A percentile compares a stretch with the other conserved stretches of the same genome.
phyloP scores from a whole-genome alignment of 2,113 vertebrate genomes.

The Microtus oregoni region DNA sequence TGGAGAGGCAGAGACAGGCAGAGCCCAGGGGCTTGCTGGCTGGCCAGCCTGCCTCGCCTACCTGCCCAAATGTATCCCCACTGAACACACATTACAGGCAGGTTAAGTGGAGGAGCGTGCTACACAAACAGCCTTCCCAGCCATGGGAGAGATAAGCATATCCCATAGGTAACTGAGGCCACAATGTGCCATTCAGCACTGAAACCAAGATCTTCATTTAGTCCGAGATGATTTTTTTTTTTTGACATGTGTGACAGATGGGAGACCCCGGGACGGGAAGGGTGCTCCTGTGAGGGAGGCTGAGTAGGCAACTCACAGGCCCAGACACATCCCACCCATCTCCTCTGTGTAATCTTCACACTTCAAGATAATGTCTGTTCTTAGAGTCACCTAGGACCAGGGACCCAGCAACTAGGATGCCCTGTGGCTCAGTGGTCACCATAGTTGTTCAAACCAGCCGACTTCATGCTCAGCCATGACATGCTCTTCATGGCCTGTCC shows the following conservation, averaged over 20 bases:
- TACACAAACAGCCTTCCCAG: not conserved
- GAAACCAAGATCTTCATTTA: not conserved
- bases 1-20: not conserved
- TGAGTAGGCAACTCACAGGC: no score
- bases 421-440: not conserved
- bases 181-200: not conserved
- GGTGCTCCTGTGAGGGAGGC: not conserved
- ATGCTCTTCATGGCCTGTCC: not conserved
- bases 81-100: not conserved
- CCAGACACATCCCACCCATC: not conserved
- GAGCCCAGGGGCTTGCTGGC: not conserved
- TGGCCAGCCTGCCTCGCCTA: not conserved
- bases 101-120: no score
- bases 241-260: not conserved
- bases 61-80: fast-evolving
- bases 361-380: not conserved
- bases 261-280: not conserved
- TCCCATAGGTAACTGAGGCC: not conserved
- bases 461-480: not conserved
- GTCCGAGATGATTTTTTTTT: not conserved
- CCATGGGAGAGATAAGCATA: no score
- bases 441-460: not conserved
- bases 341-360: not conserved
- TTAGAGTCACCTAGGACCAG: not conserved
- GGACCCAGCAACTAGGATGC: not conserved